Base-by-base conservation (phyloP, 2,888 invertebrate genomes). In the Scaptomyza cyrtandrae region DNA sequence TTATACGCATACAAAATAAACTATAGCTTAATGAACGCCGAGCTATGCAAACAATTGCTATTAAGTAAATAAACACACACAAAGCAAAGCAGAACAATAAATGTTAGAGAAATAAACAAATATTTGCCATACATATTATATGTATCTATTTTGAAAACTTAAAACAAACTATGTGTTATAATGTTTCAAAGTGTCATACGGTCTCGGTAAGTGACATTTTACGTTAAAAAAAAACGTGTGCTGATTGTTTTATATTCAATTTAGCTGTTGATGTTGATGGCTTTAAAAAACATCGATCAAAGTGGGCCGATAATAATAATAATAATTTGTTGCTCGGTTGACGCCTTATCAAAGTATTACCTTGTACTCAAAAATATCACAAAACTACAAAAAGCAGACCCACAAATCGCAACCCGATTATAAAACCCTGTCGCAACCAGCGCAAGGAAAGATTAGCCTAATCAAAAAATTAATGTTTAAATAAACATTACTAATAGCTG, bases 51-150 rank as follows among this genome's bases (percentile, higher is more conserved):
- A 46, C 62, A 35, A 63, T 33, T 50, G 50, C 50, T 19, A 49
- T 31, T 39, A 19, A 16, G 16, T 27, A 50, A 16, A 16, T 10
- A 37, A 19, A 46, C 11, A 56, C 56, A 60, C 52, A 52, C 57
- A 52, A 63, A 80, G 59, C 68, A 78, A 82, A 81, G 59, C 79
- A 70, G 84, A 83, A 87, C 85, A 85, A 89, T 83, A 83, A 82
- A 83, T 83, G 69, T 88, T 78, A 72, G 78, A 57, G 45, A 54
- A 71, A 45, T 50, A 69, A 79, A 69, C 54, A 72, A 72, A 64
- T 39, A 55, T 62, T 67, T 83, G 70, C 57, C 65, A 83, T 74
- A 41, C 14, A 39, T 39, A 39, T 39, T 14, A 39, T 14, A 39
- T 39, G n/a, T 14, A 39, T 39, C 64, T 33, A 62, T 44, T 75